Conservation (phyloP, 2,797 vertebrate genomes). For the Channallabes apus region DNA sequence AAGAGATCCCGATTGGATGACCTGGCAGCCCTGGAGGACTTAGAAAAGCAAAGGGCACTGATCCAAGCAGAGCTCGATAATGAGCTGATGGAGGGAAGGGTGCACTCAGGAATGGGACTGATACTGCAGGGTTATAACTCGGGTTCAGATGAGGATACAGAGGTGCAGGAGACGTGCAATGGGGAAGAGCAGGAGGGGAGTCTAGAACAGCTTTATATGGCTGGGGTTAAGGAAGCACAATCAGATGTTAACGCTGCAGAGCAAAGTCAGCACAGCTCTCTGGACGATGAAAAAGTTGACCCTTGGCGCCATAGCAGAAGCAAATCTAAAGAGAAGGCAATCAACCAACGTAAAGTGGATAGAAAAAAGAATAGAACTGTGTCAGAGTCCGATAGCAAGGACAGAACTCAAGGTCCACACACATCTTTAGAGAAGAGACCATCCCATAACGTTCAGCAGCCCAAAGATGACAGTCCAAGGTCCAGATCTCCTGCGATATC, state of each 20-base stretch:
- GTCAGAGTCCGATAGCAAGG: slow-evolving; percentile 44
- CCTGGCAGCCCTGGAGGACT: slow-evolving; percentile 84
- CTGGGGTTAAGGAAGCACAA: slow-evolving; percentile 25
- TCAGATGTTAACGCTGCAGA: slow-evolving; percentile 65
- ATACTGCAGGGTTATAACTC: slow-evolving; percentile 98
- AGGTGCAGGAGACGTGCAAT: slow-evolving; percentile 83
- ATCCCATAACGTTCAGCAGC: slow-evolving; percentile 76
- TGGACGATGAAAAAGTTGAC: slow-evolving; percentile 78
- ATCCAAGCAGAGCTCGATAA: slow-evolving; percentile 89
- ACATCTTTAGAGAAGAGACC: slow-evolving; percentile 78
- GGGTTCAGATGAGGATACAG: slow-evolving; percentile 93
- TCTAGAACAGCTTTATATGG: slow-evolving; percentile 38
- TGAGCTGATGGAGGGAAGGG: slow-evolving; percentile 83
- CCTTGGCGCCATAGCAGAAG: slow-evolving; percentile 85
- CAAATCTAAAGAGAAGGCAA: slow-evolving; percentile 81
- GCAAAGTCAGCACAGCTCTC: slow-evolving; percentile 84
- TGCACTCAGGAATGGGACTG: slow-evolving; percentile 97
- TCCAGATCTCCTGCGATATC: slow-evolving; percentile 75
- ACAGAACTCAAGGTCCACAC: slow-evolving; percentile 67
- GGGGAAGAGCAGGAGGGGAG: slow-evolving; percentile 80
- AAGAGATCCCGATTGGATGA: slow-evolving; percentile 87
- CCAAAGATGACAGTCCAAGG: slow-evolving; percentile 74
- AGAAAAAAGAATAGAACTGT: slow-evolving; percentile 78
- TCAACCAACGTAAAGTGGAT: slow-evolving; percentile 77
- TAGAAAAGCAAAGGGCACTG: slow-evolving; percentile 86